Percentiles rank a stretch among this genome's conserved stretches.
These are phyloP conservation scores for Catamblyrhynchus diadema DNA, from an alignment of 2,797 vertebrate species.

Conservation along the genomic window DNA sequence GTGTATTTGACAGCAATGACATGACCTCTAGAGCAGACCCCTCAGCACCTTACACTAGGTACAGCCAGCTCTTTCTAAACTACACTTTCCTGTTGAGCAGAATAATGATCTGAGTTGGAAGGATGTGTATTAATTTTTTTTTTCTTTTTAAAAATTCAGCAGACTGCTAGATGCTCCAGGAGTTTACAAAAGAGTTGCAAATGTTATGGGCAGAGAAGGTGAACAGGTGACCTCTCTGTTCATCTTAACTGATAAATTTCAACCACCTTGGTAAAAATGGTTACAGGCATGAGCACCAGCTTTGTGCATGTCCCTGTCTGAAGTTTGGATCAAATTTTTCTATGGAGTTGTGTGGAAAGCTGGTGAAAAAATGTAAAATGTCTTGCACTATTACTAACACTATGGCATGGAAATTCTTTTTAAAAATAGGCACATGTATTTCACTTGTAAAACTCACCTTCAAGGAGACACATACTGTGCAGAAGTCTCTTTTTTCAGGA, in stretches of 20 bases:
- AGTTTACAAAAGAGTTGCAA: neutral
- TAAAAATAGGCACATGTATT: neutral
- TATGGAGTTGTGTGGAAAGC: neutral
- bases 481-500: neutral
- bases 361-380: neutral
- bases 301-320: neutral
- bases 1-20: neutral
- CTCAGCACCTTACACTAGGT: no score
- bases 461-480: neutral
- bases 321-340: neutral
- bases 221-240: neutral
- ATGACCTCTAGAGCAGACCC: neutral
- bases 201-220: neutral
- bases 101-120: accelerated
- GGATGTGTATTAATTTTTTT: neutral
- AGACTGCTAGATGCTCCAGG: neutral
- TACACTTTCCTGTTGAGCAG: neutral
- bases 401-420: neutral
- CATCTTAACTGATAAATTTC: neutral
- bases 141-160: neutral
- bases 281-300: neutral
- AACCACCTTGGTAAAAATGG: neutral
- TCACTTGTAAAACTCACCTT: neutral
- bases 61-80: neutral
- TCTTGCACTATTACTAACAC: accelerated